A percentile compares a stretch with the other conserved stretches of the same genome.
Conservation (phyloP, 2,797 vertebrate species). For the Thripadectes ignobilis region DNA sequence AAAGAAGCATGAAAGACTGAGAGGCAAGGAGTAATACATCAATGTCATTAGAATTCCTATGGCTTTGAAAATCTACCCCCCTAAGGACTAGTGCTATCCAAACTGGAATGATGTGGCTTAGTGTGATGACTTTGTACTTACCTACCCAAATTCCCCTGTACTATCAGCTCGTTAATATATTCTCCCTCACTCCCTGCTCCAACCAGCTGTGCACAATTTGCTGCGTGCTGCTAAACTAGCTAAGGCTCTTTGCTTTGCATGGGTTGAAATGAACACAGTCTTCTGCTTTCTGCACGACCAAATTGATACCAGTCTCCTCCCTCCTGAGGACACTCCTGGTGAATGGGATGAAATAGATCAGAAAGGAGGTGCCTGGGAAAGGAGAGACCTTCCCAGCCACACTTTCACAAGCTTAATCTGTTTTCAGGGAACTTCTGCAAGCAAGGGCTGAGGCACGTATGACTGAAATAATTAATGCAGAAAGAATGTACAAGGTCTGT, state of each 20-base stretch:
- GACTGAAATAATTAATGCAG: neutral
- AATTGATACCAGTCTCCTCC: neutral
- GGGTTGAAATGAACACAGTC: neutral
- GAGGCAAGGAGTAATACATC: neutral
- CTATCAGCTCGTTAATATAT: neutral
- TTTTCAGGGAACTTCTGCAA: neutral
- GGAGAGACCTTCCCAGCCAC: neutral
- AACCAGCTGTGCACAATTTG: neutral
- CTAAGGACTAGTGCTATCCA: neutral
- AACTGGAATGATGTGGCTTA: neutral
- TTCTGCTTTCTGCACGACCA: neutral
- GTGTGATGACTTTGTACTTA: neutral
- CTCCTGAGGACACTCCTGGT: neutral
- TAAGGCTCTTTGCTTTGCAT: neutral
- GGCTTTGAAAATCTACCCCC: slow-evolving; percentile 16
- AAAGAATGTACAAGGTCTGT: neutral
- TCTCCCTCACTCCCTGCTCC: neutral
- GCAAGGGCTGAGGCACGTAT: neutral
- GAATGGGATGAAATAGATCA: neutral
- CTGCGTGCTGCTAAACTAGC: neutral
- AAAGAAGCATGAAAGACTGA: neutral
- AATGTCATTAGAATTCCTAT: slow-evolving; percentile 12
- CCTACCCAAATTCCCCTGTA: neutral
- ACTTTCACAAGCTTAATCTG: neutral
- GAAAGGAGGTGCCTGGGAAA: neutral